Base-by-base conservation (phyloP, 2,113 vertebrate genomes). In the Murina feae region DNA sequence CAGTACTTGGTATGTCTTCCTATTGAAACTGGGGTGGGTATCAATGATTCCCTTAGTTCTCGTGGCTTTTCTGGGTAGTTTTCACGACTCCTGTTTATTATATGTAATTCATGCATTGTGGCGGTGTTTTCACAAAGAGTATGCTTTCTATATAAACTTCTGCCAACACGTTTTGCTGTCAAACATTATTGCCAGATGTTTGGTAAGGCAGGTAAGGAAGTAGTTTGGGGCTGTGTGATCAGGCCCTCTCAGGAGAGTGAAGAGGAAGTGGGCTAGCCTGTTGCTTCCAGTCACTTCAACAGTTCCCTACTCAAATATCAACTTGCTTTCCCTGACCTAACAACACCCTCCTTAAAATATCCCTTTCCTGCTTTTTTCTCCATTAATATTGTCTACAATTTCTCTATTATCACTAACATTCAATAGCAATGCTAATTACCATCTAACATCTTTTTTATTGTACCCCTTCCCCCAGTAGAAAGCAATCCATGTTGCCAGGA, bases 381-480 rank as follows among this genome's bases (percentile, higher is more conserved):
- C 14, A 25, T 66, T 63, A 94, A 90, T 72, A 85, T 42, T 55
- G 23, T 65, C 14, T 60, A 68, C 44, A 74, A 53, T 23, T 68
- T 92, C n/a, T 32, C 32, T 83, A 37, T 88, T 81, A 49, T 75
- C 55, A 55, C 5, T n/a, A 95, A 75, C 6, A 53, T 82, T n/a
- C 47, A 91, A 68, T 47, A 86, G 35, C 76, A 80, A 32, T 68
- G 12, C 44, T 86, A 75, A 75, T 76, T 35, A 74, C 44, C 60
- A 74, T 49, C 71, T 93, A 96, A 81, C 9, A 80, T 76, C 53
- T 90, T 75, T 53, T 76, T 87, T 69, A 65, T 58, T 86, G 30
- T 25, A 83, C n/a, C 25, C 14, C 20, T 32, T 47, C 30, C 44
- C 12, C 11, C 0, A 47, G 32, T 55, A 78, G 89, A 84, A 91